These are phyloP conservation scores for Scrobipalpa atriplicella DNA, from an alignment of 2,888 invertebrate genomes.

Conservation along the genomic window DNA sequence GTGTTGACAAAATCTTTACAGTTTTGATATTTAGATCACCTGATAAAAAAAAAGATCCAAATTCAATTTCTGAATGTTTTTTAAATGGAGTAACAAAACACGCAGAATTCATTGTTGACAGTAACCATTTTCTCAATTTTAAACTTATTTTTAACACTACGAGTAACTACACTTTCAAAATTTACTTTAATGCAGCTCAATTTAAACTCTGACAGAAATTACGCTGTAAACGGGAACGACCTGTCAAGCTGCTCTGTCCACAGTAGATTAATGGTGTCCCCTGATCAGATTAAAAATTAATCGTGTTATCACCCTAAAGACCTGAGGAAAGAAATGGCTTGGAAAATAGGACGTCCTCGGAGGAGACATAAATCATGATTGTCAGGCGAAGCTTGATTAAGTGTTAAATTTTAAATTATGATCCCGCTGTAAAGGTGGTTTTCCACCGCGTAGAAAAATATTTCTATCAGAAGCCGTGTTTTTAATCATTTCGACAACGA, in stretches of 20 bases:
- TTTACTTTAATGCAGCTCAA: background rate
- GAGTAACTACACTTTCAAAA: background rate
- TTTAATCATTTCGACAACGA: no score
- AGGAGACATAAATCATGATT: conserved; percentile 68
- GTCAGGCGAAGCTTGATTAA: conserved; percentile 74
- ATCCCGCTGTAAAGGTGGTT: conserved; percentile 38
- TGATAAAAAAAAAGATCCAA: no score
- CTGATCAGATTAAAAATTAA: conserved; percentile 71
- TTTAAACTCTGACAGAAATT: background rate
- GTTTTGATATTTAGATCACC: no score
- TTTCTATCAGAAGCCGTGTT: no score
- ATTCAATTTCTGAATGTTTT: no score
- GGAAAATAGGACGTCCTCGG: conserved; percentile 67
- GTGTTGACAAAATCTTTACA: no score
- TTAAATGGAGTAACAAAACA: no score
- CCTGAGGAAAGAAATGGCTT: conserved; percentile 62
- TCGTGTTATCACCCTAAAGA: conserved; percentile 60
- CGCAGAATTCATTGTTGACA: no score
- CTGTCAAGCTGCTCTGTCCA: conserved; percentile 18
- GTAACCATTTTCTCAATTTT: no score
- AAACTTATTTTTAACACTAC: no score
- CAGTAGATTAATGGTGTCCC: conserved; percentile 30
- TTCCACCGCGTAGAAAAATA: background rate
- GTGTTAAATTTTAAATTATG: conserved; percentile 78
- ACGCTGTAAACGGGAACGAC: conserved; percentile 6